Percentiles rank a stretch among this genome's conserved stretches.
Conservation (phyloP, 2,113 vertebrate species). For the Amblyopsis rosae region DNA sequence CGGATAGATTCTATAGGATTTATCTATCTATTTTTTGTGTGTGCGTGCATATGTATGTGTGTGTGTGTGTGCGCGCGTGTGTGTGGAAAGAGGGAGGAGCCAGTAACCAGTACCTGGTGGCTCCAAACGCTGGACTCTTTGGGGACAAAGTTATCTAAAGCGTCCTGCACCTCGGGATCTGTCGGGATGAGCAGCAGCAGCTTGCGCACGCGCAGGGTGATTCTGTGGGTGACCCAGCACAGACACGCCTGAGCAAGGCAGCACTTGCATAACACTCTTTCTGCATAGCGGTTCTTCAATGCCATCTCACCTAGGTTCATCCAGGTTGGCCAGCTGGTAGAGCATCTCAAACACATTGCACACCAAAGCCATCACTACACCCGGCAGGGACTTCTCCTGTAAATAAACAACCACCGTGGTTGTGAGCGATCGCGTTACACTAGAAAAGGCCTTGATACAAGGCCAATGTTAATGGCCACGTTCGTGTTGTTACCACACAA, state of each 20-base stretch:
- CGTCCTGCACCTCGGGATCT: constrained; percentile 97
- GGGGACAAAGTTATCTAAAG: constrained; percentile 89
- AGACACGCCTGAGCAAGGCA: background rate
- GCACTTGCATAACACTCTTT: background rate
- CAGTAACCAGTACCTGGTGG: constrained; percentile 71
- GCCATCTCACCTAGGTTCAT: constrained; percentile 87
- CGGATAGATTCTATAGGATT: too few relatives aligned
- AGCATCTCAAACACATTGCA: constrained; percentile 99
- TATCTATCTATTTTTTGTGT: too few relatives aligned
- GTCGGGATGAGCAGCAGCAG: constrained; percentile 95
- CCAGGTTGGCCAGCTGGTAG: constrained; percentile 96
- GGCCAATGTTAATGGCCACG: background rate
- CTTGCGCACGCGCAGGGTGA: constrained; percentile 93
- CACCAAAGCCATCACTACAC: constrained; percentile 97
- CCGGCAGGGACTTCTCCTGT: constrained; percentile 96
- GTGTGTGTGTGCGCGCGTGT: too few relatives aligned
- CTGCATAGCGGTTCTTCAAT: too few relatives aligned
- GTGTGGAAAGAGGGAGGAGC: background rate
- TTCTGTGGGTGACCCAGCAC: constrained; percentile 72
- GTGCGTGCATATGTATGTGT: too few relatives aligned
- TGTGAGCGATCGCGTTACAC: background rate
- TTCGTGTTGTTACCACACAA: background rate
- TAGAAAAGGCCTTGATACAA: background rate
- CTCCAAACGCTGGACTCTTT: constrained; percentile 85
- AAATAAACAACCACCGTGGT: constrained; percentile 22